These are phyloP conservation scores for Junonia oenone DNA, from an alignment of 2,888 invertebrate genomes.

Conservation along the genomic window DNA sequence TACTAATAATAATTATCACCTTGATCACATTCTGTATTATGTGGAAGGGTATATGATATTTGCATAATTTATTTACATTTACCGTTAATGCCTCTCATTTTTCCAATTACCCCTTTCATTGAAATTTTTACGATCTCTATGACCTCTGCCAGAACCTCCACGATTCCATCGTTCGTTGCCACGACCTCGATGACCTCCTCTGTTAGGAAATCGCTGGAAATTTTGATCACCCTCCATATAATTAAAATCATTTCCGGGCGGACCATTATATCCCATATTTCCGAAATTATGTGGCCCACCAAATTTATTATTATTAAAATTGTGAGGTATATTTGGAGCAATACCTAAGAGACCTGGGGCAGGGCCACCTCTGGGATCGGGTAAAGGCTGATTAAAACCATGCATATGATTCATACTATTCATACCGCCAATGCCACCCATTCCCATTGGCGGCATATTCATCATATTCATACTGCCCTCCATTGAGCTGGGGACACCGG, in stretches of 20 bases:
- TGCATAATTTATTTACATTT: slow-evolving; percentile 22
- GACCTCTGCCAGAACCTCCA: slow-evolving; percentile 65
- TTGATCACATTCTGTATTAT: slow-evolving; percentile 59
- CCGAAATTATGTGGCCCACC: slow-evolving; percentile 63
- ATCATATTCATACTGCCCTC: slow-evolving; percentile 66
- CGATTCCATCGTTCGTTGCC: slow-evolving; percentile 71
- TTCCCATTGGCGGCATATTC: slow-evolving; percentile 64
- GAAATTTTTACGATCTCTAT: slow-evolving; percentile 71
- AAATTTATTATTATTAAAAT: slow-evolving; percentile 61
- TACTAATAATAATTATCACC: slow-evolving; percentile 54
- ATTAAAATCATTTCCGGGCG: slow-evolving; percentile 62
- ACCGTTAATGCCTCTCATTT: slow-evolving; percentile 70
- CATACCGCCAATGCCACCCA: slow-evolving; percentile 47
- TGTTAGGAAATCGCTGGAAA: slow-evolving; percentile 62
- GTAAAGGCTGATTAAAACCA: slow-evolving; percentile 60
- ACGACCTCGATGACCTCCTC: slow-evolving; percentile 66
- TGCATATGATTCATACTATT: slow-evolving; percentile 66
- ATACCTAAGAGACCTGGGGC: slow-evolving; percentile 80
- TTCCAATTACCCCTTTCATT: slow-evolving; percentile 75
- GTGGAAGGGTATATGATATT: slow-evolving; percentile 48
- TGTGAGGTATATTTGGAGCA: slow-evolving; percentile 76
- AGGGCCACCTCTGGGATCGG: slow-evolving; percentile 70
- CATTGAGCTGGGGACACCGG: slow-evolving; percentile 45
- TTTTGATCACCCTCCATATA: slow-evolving; percentile 67
- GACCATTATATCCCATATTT: slow-evolving; percentile 67